Evolutionary conservation across 30 jellyfish, hydroid and myxozoan species (phyloP).

Genomic region (Haliclystus octoradiatus): DNA sequence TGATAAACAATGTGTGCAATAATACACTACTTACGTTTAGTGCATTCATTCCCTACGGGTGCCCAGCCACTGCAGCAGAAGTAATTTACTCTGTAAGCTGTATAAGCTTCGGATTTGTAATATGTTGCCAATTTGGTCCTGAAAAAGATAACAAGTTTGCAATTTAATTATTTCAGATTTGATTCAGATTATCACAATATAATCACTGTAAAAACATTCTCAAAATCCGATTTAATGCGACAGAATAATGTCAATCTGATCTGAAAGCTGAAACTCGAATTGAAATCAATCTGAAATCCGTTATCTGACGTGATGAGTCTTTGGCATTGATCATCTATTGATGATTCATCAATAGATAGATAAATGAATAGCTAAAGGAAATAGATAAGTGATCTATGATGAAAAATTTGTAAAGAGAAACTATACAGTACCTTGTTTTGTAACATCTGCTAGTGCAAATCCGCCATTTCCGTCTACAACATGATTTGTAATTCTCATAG

Average conservation of each 20-base stretch:
- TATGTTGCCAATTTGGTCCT: constrained; percentile 33
- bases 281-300: too few species aligned
- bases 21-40: constrained; percentile 12
- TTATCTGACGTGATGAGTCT: too few species aligned
- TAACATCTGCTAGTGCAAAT: constrained; percentile 54
- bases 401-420: too few species aligned
- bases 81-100: constrained; percentile 16
- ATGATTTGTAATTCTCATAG: constrained; percentile 64
- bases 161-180: too few species aligned
- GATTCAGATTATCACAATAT: too few species aligned
- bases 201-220: background rate
- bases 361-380: too few species aligned
- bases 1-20: background rate
- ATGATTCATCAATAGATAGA: too few species aligned
- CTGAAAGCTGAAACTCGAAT: background rate
- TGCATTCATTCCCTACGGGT: constrained; percentile 43
- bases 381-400: too few species aligned
- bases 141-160: too few species aligned
- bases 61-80: constrained; percentile 61
- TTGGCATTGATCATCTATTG: too few species aligned
- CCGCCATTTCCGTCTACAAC: constrained; percentile 59
- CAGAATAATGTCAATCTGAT: too few species aligned
- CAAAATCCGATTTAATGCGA: background rate
- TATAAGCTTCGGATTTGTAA: constrained; percentile 19
- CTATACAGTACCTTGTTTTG: constrained; percentile 74